Evolutionary conservation across 2,888 invertebrate genomes (phyloP).

Genomic region (Pyrrhosoma nymphula): DNA sequence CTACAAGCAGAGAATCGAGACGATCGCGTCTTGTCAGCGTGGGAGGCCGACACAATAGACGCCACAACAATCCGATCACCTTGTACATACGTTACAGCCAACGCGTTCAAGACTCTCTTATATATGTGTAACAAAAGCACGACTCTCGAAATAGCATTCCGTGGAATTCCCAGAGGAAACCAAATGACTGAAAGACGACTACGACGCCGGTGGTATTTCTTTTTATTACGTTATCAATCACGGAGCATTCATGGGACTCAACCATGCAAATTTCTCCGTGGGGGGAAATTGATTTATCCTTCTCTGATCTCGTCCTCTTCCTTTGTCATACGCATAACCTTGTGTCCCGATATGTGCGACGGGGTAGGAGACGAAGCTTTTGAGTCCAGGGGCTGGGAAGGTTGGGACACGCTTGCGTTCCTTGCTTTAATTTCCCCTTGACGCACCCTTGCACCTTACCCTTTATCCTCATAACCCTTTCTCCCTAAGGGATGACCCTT

Average conservation of each 20-base stretch:
- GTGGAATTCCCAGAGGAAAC: background rate
- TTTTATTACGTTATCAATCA: background rate
- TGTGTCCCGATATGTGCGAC: too few relatives aligned
- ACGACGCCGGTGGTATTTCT: too few relatives aligned
- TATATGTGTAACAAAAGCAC: too few relatives aligned
- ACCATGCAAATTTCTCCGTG: background rate
- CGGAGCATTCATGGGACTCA: background rate
- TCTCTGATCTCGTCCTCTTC: background rate
- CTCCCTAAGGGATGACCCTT: background rate
- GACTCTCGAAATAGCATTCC: background rate
- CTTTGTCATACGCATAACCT: background rate
- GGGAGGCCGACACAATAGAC: background rate
- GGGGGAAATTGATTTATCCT: background rate
- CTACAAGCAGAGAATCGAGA: background rate
- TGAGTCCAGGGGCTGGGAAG: background rate
- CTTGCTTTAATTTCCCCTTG: background rate
- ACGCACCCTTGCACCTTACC: background rate
- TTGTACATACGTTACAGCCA: too few relatives aligned
- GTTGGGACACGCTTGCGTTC: background rate
- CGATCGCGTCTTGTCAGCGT: background rate
- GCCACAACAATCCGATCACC: background rate
- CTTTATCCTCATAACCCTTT: background rate
- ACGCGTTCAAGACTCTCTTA: too few relatives aligned
- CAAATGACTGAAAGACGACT: background rate
- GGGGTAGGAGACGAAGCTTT: background rate